Percentiles rank a stretch among this genome's conserved stretches.
Conservation (phyloP, 1,140 invertebrate genomes). For the Paralvinella palmiformis region DNA sequence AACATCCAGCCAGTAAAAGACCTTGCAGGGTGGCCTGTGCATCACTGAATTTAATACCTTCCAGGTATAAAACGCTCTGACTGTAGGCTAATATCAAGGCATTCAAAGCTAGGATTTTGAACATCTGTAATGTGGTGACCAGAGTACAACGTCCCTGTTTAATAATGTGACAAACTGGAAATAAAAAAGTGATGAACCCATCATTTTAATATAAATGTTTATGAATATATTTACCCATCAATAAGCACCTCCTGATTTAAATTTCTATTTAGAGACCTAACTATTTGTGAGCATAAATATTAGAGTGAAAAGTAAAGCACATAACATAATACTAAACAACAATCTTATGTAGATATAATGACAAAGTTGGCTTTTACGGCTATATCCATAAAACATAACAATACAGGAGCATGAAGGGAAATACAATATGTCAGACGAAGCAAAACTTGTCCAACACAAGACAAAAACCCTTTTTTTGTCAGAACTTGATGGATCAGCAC, state of each 20-base stretch:
- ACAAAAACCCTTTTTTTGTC: too few species aligned
- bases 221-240: neutral
- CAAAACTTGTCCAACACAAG: too few species aligned
- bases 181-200: neutral
- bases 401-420: too few species aligned
- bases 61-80: conserved; percentile 95
- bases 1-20: conserved; percentile 90
- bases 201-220: neutral
- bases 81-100: conserved; percentile 96
- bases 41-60: conserved; percentile 97
- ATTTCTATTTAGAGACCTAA: neutral
- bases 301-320: neutral
- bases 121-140: conserved; percentile 99
- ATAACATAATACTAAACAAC: neutral
- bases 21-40: conserved; percentile 89
- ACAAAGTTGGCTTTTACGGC: too few species aligned
- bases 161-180: conserved; percentile 93
- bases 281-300: neutral
- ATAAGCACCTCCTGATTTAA: neutral
- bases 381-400: too few species aligned
- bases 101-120: conserved; percentile 98
- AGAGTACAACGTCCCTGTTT: conserved; percentile 98
- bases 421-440: too few species aligned
- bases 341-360: too few species aligned
- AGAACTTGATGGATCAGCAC: too few species aligned